Evolutionary conservation across 2,797 vertebrate genomes (phyloP), one percentile per base, ranked within the genome.

Genomic region (Streptopelia turtur): DNA sequence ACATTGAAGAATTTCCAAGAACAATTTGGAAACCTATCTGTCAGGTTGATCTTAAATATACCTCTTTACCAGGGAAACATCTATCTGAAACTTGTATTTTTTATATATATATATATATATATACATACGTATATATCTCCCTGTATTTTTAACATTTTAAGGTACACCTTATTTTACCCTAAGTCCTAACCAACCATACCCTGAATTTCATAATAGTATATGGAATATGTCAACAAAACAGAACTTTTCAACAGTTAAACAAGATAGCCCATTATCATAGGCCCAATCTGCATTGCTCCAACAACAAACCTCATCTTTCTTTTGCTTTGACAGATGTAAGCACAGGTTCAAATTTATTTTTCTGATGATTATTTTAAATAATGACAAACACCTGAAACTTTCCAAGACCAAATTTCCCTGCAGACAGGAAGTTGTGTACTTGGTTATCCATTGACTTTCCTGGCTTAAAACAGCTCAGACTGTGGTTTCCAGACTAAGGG

Each of bases 311-410:
- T 28, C 39, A 81, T 75, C 35, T 23, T 79, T 56, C 50, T 80
- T 88, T 35, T 79, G 49, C 33, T 78, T 82, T 96, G 75, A 88
- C 1, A 2, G 41, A 89, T 57, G 9, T 45, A 90, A 84, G 7
- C 12, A 75, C 55, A 72, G 57, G 45, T 65, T 95, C 59, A 87
- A 77, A 31, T 89, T 90, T 77, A 79, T 92, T 23, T 77, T 8
- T 3, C 74, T 28, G 28, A 80, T 22, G 4, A 59, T 79, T 84
- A 76, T 50, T 95, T 92, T 64, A 96, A 91, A 81, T 75, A 86
- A 78, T 55, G 57, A 92, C n/a, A 84, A 93, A 94, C 55, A 83
- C 41, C 68, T 87, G 78, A 83, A 93, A 68, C 76, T 89, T 94
- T 95, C 75, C 91, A 95, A 83, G 78, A 85, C 11, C 4, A 13